Evolutionary conservation across 2,797 vertebrate genomes (phyloP), one percentile per base, ranked within the genome.

Genomic region (Triplophysa yarkandensis): DNA sequence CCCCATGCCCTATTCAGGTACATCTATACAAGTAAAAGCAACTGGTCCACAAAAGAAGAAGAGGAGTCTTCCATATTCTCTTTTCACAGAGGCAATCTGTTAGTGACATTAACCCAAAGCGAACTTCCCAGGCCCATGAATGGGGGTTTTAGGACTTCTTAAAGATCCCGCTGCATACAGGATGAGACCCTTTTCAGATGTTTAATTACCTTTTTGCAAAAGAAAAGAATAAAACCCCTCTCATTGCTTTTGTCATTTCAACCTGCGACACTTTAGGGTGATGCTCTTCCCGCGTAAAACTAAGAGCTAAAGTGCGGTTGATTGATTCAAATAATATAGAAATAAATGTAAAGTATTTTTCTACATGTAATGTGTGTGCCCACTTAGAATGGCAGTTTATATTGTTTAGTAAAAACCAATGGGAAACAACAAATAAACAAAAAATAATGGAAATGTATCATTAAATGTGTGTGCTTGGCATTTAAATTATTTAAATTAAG

Each of bases 131-230:
- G 91, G 91, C 81, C 86, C 83, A 86, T 94, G 92, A 95, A 94
- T 94, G 86, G 93, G 72, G 86, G 82, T 86, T 92, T n/a, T 87
- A 87, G 84, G 88, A 88, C 88, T 91, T 87, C 84, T 92, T 82
- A 89, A 90, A 92, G 90, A 92, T 91, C 93, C 94, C 93, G 91
- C 94, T 93, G 94, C 93, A 95, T 94, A 93, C 89, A 91, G 92
- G 93, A 95, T 95, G 92, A 94, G 93, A 92, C 83, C 83, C 93
- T 81, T 93, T 95, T 92, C 92, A 91, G 90, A 90, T 87, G 89
- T 92, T 92, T 94, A 93, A 94, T 94, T 94, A 92, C 93, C 93
- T 94, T 92, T 87, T 89, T 84, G 80, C 88, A 92, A 93, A 91
- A 91, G 66, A 92, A 88, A 88, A 88, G 17, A 85, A 79, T 84